Conservation (phyloP, 2,888 invertebrate species). For the Tiliacea citrago region DNA sequence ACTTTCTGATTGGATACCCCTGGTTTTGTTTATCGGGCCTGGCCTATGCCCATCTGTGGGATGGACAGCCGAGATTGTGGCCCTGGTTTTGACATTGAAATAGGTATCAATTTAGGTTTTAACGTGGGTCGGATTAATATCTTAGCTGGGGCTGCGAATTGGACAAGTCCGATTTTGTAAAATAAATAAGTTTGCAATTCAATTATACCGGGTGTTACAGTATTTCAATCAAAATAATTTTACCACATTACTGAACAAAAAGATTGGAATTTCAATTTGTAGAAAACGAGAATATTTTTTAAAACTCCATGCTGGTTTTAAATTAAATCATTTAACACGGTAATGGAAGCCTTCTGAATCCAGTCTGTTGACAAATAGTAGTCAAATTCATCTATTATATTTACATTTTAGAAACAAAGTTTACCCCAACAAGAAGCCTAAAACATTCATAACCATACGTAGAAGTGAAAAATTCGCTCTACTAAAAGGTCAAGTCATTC, state of each 20-base stretch:
- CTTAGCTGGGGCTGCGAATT: conserved; percentile 25
- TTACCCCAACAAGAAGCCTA: not conserved
- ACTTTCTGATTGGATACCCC: conserved; percentile 73
- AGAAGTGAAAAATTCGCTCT: conserved; percentile 47
- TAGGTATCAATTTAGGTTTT: conserved; percentile 63
- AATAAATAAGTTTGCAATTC: conserved; percentile 42
- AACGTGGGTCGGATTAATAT: conserved; percentile 52
- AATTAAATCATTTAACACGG: not conserved
- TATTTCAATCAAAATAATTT: conserved; percentile 24
- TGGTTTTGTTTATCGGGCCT: conserved; percentile 68
- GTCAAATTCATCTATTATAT: not conserved
- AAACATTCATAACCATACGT: conserved; percentile 33
- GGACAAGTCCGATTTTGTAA: conserved; percentile 17
- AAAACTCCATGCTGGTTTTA: not conserved
- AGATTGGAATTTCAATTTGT: conserved; percentile 6
- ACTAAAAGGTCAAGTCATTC: conserved; percentile 56
- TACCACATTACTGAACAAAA: conserved; percentile 7
- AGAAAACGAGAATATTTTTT: not conserved
- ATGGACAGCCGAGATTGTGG: conserved; percentile 53
- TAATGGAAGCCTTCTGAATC: not conserved
- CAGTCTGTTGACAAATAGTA: not conserved
- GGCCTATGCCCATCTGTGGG: conserved; percentile 51
- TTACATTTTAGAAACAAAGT: not conserved
- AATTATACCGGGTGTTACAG: conserved; percentile 29
- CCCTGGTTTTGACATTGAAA: conserved; percentile 65